Conservation (phyloP, 1,140 invertebrate species). For the Watersipora subatra region DNA sequence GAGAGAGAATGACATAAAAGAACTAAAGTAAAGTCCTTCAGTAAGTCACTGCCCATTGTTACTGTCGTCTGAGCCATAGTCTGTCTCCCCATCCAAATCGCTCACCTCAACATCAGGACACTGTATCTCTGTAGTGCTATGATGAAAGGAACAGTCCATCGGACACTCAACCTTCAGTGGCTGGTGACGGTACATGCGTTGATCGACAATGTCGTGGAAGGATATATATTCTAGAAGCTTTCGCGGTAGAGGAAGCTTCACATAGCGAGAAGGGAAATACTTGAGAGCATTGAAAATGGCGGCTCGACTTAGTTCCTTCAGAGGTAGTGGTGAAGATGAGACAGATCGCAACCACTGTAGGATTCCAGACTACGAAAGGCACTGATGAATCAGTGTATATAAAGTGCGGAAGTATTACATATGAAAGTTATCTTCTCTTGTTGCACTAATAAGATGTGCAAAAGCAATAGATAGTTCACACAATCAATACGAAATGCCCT, state of each 20-base stretch:
- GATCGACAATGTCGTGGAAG: slow-evolving; percentile 20
- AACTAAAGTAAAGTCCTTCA: too few relatives aligned
- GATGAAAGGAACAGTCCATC: slow-evolving; percentile 17
- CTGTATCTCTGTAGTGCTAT: not conserved
- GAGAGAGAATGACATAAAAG: too few relatives aligned
- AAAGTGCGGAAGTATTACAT: too few relatives aligned
- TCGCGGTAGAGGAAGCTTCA: slow-evolving; percentile 18
- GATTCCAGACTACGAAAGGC: slow-evolving; percentile 19
- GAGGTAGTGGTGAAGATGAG: slow-evolving; percentile 13
- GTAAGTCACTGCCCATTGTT: too few relatives aligned
- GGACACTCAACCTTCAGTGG: slow-evolving; percentile 21
- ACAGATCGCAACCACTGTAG: slow-evolving; percentile 18
- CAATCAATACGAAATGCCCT: too few relatives aligned
- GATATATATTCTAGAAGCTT: slow-evolving; percentile 18
- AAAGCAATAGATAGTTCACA: too few relatives aligned
- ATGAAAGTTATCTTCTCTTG: too few relatives aligned
- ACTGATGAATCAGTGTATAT: too few relatives aligned
- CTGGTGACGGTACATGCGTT: slow-evolving; percentile 18
- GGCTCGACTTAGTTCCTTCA: slow-evolving; percentile 20
- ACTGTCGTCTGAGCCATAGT: too few relatives aligned
- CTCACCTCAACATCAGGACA: slow-evolving; percentile 4
- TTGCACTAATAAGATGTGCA: too few relatives aligned
- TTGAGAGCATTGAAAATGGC: slow-evolving; percentile 18
- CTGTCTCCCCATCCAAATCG: not conserved
- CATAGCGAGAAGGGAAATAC: slow-evolving; percentile 16